A percentile compares a stretch with the other conserved stretches of the same genome.
phyloP scores from a whole-genome alignment of 2,797 vertebrate genomes.

The Moxostoma hubbsi region DNA sequence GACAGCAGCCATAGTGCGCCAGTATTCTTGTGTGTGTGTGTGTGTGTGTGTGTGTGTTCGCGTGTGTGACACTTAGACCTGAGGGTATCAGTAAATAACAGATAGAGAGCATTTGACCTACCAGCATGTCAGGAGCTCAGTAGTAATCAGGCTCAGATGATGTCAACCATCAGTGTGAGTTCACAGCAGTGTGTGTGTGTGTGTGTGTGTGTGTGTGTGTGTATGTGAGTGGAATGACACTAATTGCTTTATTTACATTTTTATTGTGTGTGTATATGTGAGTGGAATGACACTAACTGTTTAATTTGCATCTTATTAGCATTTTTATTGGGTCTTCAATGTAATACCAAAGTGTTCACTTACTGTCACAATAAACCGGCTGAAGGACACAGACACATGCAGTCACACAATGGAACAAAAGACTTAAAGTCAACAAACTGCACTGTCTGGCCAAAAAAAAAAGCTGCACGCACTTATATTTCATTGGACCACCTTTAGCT shows the following conservation, averaged over 20 bases:
- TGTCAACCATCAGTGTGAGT: constrained; percentile 56
- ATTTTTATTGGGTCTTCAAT: constrained; percentile 65
- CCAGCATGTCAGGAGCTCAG: constrained; percentile 59
- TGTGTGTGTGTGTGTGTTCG: background rate
- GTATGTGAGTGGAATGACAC: constrained; percentile 17
- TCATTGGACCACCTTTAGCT: no score
- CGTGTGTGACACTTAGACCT: background rate
- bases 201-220: background rate
- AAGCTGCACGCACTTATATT: no score
- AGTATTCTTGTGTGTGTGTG: background rate
- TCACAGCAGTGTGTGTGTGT: constrained; percentile 3
- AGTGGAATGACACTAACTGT: constrained; percentile 21
- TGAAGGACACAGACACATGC: constrained; percentile 65
- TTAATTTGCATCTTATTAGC: constrained; percentile 51
- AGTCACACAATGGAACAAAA: background rate
- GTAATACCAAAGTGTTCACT: constrained; percentile 41
- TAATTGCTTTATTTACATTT: constrained; percentile 56
- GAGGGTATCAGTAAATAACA: constrained; percentile 18
- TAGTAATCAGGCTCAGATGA: constrained; percentile 50
- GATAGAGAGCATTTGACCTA: constrained; percentile 13
- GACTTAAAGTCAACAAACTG: background rate
- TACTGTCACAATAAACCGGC: constrained; percentile 52
- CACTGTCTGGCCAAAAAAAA: no score
- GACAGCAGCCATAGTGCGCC: no score
- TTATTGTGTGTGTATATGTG: constrained; percentile 39